These are phyloP conservation scores for Clavelina lepadiformis DNA, from an alignment of 23 tunicate species.

Conservation along the genomic window DNA sequence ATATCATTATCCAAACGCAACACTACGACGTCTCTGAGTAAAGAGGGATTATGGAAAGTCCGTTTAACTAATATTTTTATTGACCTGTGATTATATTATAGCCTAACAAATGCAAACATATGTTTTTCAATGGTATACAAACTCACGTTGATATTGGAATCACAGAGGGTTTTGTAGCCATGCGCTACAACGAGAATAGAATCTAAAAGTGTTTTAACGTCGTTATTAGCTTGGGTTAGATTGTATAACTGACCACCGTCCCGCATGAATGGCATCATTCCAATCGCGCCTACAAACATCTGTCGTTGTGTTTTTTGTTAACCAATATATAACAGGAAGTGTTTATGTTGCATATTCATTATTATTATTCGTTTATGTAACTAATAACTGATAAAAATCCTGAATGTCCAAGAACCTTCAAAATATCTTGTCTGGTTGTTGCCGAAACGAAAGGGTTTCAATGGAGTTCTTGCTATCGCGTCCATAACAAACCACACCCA, in stretches of 20 bases:
- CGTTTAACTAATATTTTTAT: too few relatives aligned
- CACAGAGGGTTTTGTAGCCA: neutral
- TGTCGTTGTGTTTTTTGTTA: slow-evolving; percentile 2
- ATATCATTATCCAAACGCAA: too few relatives aligned
- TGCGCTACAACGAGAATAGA: slow-evolving; percentile 3
- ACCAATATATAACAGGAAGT: too few relatives aligned
- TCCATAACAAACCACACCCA: slow-evolving; percentile 63
- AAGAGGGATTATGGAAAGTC: too few relatives aligned
- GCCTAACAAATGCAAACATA: too few relatives aligned
- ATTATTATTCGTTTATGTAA: neutral
- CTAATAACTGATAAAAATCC: neutral
- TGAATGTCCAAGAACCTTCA: slow-evolving; percentile 21
- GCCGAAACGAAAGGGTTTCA: neutral
- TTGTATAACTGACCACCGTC: neutral
- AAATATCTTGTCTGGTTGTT: slow-evolving; percentile 7
- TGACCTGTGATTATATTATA: too few relatives aligned
- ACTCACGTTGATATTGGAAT: neutral
- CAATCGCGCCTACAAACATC: slow-evolving; percentile 1
- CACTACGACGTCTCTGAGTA: too few relatives aligned
- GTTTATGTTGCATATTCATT: neutral
- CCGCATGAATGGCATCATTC: slow-evolving; percentile 1
- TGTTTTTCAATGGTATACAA: too few relatives aligned
- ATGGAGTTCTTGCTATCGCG: slow-evolving; percentile 1
- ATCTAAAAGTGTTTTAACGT: neutral
- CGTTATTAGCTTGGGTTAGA: neutral